Base-by-base conservation (phyloP, 2,888 invertebrate species). In the Teleogryllus oceanicus region DNA sequence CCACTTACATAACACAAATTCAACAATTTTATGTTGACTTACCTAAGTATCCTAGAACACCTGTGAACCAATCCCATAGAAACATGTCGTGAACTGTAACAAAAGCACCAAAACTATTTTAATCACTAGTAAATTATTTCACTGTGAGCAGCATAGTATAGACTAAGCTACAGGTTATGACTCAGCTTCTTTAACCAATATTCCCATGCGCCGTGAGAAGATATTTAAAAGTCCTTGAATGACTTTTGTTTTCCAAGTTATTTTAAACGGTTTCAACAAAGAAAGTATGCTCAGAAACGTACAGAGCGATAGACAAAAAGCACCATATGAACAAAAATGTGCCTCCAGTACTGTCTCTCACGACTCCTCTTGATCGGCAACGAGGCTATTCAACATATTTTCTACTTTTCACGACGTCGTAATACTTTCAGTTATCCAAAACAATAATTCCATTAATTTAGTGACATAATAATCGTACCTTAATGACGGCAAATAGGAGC, bases 11-110 rank as follows among this genome's bases (percentile, higher is more conserved):
- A 37, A 37, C 37, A 37, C 37, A 37, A 37, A 8, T 76, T 18
- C 13, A 50, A 50, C n/a, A n/a, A 49, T 21, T 62, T 74, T 78
- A 82, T 82, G 80, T 74, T 81, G 80, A 90, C 93, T 93, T 88
- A 96, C 96, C 96, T 88, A 97, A 92, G 89, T 95, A 96, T 88
- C 96, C 96, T 87, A 97, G 90, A 87, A 96, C 96, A 86, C 96
- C 96, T 88, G 96, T 95, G 87, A 97, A 94, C 96, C 96, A 97
- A 89, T 96, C 96, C 94, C 95, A 94, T 90, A 97, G 93, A 91
- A 97, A 96, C 96, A 97, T 96, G 81, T 82, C 86, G 80, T 77
- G 74, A 80, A 37, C 81, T 81, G 82, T 49, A 78, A 78, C 75
- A 51, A 80, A 21, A 79, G 80, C 74, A 78, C 16, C 13, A 62